Conservation (phyloP, 2,113 vertebrate genomes). For the Hucho hucho region DNA sequence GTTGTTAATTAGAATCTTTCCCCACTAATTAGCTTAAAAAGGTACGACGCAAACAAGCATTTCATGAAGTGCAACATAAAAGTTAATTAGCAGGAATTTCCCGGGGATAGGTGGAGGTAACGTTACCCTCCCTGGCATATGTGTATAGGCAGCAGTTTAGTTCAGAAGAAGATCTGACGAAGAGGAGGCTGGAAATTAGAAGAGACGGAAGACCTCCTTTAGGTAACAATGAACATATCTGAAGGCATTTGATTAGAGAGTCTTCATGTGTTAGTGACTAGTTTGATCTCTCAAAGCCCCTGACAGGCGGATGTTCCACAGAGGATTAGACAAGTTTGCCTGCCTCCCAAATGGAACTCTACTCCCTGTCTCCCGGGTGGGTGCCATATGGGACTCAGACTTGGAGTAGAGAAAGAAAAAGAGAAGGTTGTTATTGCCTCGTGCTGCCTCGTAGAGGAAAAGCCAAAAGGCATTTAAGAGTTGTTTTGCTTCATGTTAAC, state of each 20-base stretch:
- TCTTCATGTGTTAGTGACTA: constrained; percentile 12
- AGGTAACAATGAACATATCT: constrained; percentile 31
- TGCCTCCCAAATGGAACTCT: not conserved
- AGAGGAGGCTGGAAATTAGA: not conserved
- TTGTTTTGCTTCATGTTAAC: not conserved
- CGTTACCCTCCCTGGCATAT: no score
- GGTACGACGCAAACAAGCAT: no score
- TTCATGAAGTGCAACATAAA: no score
- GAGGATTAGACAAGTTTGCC: not conserved
- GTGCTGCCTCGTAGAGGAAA: constrained; percentile 40
- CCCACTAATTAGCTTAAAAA: no score
- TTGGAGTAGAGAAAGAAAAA: not conserved
- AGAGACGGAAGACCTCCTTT: not conserved
- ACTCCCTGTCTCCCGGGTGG: no score
- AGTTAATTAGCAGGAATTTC: no score
- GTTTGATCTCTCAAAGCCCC: constrained; percentile 36
- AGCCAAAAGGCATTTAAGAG: constrained; percentile 25
- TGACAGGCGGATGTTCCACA: constrained; percentile 18
- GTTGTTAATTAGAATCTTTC: not conserved
- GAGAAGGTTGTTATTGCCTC: constrained; percentile 23
- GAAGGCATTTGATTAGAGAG: constrained; percentile 16
- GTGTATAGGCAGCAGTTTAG: not conserved
- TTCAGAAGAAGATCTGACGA: no score
- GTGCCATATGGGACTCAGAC: no score
- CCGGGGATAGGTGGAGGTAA: no score